Percentiles rank a stretch among this genome's conserved stretches.
phyloP scores from a whole-genome alignment of 2,888 invertebrate species.

The Thymelicus lineola region DNA sequence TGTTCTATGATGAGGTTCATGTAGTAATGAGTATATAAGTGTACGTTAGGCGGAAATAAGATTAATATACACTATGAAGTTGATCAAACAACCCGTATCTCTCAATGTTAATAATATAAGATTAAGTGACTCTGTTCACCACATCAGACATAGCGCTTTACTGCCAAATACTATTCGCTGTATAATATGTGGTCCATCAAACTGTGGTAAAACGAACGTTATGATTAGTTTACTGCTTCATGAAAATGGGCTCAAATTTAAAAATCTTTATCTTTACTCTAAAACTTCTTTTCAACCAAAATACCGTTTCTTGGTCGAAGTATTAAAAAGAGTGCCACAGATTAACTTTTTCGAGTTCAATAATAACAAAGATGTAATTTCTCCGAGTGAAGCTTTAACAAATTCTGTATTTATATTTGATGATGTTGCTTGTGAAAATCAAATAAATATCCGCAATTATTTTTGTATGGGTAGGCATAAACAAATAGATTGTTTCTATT shows the following conservation, averaged over 20 bases:
- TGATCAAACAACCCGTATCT: too few species aligned
- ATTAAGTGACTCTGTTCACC: too few species aligned
- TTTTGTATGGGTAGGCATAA: constrained; percentile 41
- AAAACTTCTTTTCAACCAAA: constrained; percentile 42
- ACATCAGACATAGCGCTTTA: too few species aligned
- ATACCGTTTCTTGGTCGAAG: constrained; percentile 39
- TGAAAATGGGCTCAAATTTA: constrained; percentile 41
- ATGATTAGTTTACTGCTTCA: constrained; percentile 41
- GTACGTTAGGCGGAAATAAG: constrained; percentile 36
- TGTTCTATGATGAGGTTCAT: too few species aligned
- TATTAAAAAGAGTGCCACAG: constrained; percentile 34
- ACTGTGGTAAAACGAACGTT: constrained; percentile 44
- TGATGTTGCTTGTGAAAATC: constrained; percentile 19
- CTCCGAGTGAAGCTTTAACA: constrained; percentile 42
- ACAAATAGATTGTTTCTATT: too few species aligned
- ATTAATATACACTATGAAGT: constrained; percentile 31
- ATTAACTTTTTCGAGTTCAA: constrained; percentile 33
- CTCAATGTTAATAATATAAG: too few species aligned
- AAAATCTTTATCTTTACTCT: constrained; percentile 41
- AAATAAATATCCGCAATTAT: constrained; percentile 41
- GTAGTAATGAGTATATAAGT: too few species aligned
- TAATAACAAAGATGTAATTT: constrained; percentile 38
- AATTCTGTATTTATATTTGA: constrained; percentile 15
- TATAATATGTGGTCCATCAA: constrained; percentile 42
- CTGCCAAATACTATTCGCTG: too few species aligned